Evolutionary conservation across 2,888 invertebrate species (phyloP).

Genomic region (Drosophila stalkeri): DNA sequence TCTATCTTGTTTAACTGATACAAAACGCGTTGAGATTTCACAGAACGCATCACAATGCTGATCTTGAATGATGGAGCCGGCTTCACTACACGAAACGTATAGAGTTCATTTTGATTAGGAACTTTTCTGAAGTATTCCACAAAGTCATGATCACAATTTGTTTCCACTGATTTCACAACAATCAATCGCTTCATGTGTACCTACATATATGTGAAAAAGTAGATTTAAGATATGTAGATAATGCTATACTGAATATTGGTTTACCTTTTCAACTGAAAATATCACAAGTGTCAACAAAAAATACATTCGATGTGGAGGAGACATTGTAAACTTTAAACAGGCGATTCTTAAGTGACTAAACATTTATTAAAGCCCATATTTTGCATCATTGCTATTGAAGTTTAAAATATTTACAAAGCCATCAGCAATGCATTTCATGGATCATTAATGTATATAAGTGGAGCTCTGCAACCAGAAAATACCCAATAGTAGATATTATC

Average conservation of each 20-base stretch:
- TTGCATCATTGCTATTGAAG: not conserved
- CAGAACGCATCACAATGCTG: conserved; percentile 13
- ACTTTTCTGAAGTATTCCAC: conserved; percentile 35
- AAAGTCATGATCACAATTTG: conserved; percentile 38
- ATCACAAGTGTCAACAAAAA: not conserved
- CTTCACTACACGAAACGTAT: conserved; percentile 37
- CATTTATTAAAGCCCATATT: not conserved
- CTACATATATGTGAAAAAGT: not conserved
- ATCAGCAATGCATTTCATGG: not conserved
- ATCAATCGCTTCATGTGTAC: conserved; percentile 14
- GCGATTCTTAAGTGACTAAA: not conserved
- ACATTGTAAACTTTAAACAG: not conserved
- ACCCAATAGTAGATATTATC: too few species aligned
- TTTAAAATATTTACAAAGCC: not conserved
- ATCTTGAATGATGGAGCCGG: conserved; percentile 1
- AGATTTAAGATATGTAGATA: not conserved
- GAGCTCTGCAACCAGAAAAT: too few species aligned
- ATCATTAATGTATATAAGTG: too few species aligned
- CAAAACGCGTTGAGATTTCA: conserved; percentile 18
- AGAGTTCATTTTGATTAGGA: not conserved
- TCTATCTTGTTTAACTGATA: conserved; percentile 29
- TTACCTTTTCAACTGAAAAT: conserved; percentile 1
- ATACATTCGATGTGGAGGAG: not conserved
- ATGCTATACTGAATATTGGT: not conserved
- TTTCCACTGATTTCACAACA: conserved; percentile 13